Conservation (phyloP, 1,140 invertebrate genomes). For the Atopsyche davidsoni region DNA sequence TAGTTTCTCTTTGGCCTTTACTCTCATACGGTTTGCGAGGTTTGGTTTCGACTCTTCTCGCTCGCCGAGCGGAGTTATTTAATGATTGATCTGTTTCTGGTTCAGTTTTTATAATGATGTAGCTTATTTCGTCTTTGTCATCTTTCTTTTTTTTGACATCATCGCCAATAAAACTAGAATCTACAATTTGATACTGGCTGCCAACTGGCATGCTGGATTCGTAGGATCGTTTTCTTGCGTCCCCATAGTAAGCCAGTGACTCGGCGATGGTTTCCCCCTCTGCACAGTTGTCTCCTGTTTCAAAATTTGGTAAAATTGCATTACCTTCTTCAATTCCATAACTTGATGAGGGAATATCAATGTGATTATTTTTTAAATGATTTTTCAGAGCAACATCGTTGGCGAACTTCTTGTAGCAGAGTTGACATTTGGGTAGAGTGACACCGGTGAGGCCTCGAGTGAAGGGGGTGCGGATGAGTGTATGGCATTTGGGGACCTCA, state of each 20-base stretch:
- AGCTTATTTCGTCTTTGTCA: conserved; percentile 22
- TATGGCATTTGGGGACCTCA: not conserved
- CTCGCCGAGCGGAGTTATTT: conserved; percentile 1
- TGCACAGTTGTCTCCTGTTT: too few relatives aligned
- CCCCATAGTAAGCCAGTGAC: not conserved
- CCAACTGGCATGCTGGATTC: conserved; percentile 10
- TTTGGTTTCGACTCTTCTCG: conserved; percentile 16
- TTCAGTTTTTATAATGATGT: conserved; percentile 25
- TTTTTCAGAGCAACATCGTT: conserved; percentile 13
- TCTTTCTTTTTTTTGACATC: not conserved
- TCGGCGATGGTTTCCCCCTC: too few relatives aligned
- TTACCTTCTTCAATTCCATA: not conserved
- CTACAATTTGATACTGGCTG: conserved; percentile 19
- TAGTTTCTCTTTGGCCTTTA: not conserved
- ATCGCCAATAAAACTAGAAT: conserved; percentile 15
- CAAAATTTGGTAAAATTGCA: too few relatives aligned
- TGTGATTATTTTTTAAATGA: conserved; percentile 11
- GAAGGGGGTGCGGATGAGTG: conserved; percentile 11
- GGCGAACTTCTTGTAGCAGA: conserved; percentile 23
- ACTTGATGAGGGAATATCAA: not conserved
- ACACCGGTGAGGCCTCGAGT: conserved; percentile 13
- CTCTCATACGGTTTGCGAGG: conserved; percentile 27
- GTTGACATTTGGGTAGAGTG: conserved; percentile 12
- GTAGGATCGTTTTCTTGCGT: not conserved
- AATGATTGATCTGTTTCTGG: not conserved